Base-by-base conservation (phyloP, 2,888 invertebrate genomes). In the Eudasyphora cyanicolor region DNA sequence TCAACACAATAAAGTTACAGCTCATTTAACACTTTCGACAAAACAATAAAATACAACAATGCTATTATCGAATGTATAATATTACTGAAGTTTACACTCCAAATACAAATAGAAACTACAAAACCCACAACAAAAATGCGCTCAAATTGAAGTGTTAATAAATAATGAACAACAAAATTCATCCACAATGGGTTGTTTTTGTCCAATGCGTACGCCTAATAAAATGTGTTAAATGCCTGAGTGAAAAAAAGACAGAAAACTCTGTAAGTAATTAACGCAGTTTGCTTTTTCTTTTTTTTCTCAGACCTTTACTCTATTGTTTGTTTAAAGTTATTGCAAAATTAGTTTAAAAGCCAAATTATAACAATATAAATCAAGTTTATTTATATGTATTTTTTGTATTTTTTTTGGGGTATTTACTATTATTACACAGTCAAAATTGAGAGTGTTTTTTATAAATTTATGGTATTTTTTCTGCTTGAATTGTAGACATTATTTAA, bases 211-310 rank as follows among this genome's bases (percentile, higher is more conserved):
- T 24, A 32, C 67, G 38, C 14, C 14, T 24, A 21, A 21, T 69
- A 19, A 69, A 64, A 35, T 45, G 45, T 69, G 69, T 10, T 69
- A 49, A 69, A 27, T 49, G 69, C 8, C n/a, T 21, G 32, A 2
- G 7, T 14, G 8, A 21, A 69, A n/a, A n/a, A n/a, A n/a, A n/a
- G n/a, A n/a, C n/a, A n/a, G n/a, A n/a, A 45, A 45, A 69, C 27
- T n/a, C n/a, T 45, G 29, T 45, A 27, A 49, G 45, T 51, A 51
- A 51, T 51, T 51, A 51, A 51, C 51, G 21, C n/a, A 8, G 3
- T 5, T 12, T 3, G 19, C 19, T 51, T 51, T 51, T n/a, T 51
- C 45, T 21, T 51, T 8, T 2, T 4, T 51, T 19, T 51, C 10
- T 19, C n/a, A n/a, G n/a, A n/a, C 51, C 51, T 10, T 38, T 2